A percentile compares a stretch with the other conserved stretches of the same genome.
These are phyloP conservation scores for Drosophila sulfurigaster DNA, from an alignment of 1,140 invertebrate species.

Conservation along the genomic window DNA sequence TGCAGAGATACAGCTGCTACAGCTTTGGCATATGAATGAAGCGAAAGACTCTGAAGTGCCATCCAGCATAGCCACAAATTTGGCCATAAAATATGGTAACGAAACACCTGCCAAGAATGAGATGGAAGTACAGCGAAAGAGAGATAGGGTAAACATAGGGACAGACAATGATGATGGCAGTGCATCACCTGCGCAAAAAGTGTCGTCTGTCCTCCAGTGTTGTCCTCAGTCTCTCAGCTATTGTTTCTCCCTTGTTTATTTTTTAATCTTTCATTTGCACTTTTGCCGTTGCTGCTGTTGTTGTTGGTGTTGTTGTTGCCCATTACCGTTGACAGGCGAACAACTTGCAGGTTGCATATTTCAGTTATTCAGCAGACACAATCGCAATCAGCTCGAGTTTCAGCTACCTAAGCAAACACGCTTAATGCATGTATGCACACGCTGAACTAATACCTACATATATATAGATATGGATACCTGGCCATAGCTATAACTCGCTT, in stretches of 20 bases:
- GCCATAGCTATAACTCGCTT: background rate
- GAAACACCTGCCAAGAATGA: constrained; percentile 64
- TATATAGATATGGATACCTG: background rate
- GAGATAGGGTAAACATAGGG: background rate
- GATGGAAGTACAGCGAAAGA: background rate
- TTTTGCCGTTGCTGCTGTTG: constrained; percentile 48
- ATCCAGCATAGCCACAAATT: constrained; percentile 58
- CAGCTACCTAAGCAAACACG: constrained; percentile 37
- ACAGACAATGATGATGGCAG: background rate
- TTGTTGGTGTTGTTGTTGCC: constrained; percentile 12
- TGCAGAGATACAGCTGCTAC: constrained; percentile 49
- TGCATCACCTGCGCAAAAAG: constrained; percentile 55
- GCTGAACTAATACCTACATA: background rate
- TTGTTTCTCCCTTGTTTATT: constrained; percentile 62
- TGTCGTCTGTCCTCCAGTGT: constrained; percentile 45
- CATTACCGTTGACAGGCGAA: constrained; percentile 10
- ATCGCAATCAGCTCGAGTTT: constrained; percentile 56
- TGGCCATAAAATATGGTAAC: constrained; percentile 77
- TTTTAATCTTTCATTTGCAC: constrained; percentile 73
- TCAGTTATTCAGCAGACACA: constrained; percentile 39
- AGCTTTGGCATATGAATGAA: constrained; percentile 69
- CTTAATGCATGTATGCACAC: constrained; percentile 6
- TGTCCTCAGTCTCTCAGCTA: constrained; percentile 14
- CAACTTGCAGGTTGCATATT: constrained; percentile 40
- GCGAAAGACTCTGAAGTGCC: constrained; percentile 45